phyloP scores from a whole-genome alignment of 2,797 vertebrate genomes.

The Echiichthys vipera region DNA sequence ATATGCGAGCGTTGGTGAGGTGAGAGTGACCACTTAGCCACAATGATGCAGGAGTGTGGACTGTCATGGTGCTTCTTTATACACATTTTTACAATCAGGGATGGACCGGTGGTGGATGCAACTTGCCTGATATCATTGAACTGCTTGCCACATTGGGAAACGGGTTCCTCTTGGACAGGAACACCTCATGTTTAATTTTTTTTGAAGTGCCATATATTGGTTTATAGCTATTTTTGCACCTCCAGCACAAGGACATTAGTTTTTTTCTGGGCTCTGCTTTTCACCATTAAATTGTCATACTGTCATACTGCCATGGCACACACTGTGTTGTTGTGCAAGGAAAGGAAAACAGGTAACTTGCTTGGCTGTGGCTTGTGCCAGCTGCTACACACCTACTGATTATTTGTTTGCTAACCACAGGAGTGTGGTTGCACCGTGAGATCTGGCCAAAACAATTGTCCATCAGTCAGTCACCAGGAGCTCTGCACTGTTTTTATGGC shows the following conservation, averaged over 20 bases:
- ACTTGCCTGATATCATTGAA: background rate
- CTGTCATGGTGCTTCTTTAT: background rate
- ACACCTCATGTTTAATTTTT: background rate
- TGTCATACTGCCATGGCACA: constrained; percentile 11
- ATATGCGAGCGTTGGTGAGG: constrained; percentile 6
- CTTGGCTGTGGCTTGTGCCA: constrained; percentile 13
- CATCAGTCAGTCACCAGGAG: background rate
- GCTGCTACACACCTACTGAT: constrained; percentile 21
- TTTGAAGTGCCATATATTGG: background rate
- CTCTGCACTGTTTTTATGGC: background rate
- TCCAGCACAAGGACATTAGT: background rate
- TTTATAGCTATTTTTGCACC: constrained; percentile 2
- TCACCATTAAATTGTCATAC: constrained; percentile 9
- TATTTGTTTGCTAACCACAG: constrained; percentile 13
- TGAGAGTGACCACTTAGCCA: constrained; percentile 12
- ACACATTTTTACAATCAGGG: too few relatives aligned
- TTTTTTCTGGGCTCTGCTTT: constrained; percentile 7
- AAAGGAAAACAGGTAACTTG: constrained; percentile 25
- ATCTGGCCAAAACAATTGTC: background rate
- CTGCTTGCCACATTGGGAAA: background rate
- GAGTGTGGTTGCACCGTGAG: background rate
- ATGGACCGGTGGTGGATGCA: background rate
- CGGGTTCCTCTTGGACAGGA: background rate
- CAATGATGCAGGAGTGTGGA: constrained; percentile 11
- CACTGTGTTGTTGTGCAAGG: constrained; percentile 10